Evolutionary conservation across 2,797 vertebrate genomes (phyloP), one percentile per base, ranked within the genome.

Genomic region (Clamator glandarius): DNA sequence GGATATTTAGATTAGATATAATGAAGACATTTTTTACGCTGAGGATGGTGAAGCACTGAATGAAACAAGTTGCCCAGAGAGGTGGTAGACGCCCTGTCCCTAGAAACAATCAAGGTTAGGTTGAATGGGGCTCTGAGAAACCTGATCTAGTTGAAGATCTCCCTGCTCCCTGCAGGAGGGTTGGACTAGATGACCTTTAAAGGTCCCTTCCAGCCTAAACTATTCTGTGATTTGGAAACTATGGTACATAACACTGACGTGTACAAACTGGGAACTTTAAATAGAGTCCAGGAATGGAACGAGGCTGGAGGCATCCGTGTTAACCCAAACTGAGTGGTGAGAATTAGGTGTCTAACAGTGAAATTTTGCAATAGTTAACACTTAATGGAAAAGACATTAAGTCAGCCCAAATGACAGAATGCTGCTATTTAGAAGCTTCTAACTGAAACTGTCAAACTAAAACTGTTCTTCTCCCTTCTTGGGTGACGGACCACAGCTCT

Each of bases 401-500:
- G 16, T 57, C 61, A 92, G 33, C 15, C 41, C 46, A 15, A 86
- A 48, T 23, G 35, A 16, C 66, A 90, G 41, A 54, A 75, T 54
- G 12, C n/a, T 78, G 19, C 39, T 86, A 1, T 69, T 88, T 39
- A 35, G 77, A 52, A 86, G n/a, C 33, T 90, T 93, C 36, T 69
- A 19, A 3, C 39, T 50, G 52, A 74, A 92, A 35, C 19, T 23
- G 15, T 88, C 16, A 9, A 31, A 58, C 25, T 33, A 51, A 50
- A 86, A 50, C 8, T 61, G 18, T 72, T 72, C 9, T 7, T 80
- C 13, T 61, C 28, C 8, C 7, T 46, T 70, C 44, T 18, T 55
- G 6, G 13, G 23, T 83, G 64, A 28, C 39, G 0, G 1, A 21
- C 14, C 0, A 0, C 6, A 68, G 39, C 25, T 68, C 58, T 58